Conservation (phyloP, 2,113 vertebrate species). For the Ondatra zibethicus region DNA sequence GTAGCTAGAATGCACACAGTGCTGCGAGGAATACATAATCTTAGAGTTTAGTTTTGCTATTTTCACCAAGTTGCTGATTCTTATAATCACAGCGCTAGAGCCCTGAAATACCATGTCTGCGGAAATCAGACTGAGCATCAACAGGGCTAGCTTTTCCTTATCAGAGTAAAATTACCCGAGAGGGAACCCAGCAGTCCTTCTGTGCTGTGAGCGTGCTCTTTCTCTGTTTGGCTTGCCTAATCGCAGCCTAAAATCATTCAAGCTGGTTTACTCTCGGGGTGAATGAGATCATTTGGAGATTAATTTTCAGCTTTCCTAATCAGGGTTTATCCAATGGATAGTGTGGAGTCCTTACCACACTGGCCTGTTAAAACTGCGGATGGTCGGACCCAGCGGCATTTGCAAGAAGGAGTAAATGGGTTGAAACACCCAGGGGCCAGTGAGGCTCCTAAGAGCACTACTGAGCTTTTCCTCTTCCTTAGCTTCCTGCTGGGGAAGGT, state of each 20-base stretch:
- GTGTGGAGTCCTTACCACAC: background rate
- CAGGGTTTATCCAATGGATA: constrained; percentile 36
- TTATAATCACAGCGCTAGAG: constrained; percentile 43
- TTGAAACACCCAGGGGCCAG: constrained; percentile 1
- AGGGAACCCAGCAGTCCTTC: background rate
- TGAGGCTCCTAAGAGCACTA: background rate
- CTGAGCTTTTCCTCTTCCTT: background rate
- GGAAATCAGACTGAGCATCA: constrained; percentile 47
- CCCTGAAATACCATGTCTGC: constrained; percentile 20
- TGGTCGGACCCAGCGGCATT: background rate
- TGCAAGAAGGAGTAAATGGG: background rate
- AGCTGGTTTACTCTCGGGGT: background rate
- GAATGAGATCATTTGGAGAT: constrained; percentile 20
- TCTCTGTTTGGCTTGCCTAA: constrained; percentile 35
- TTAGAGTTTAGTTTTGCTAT: constrained; percentile 35
- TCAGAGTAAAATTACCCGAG: constrained; percentile 59
- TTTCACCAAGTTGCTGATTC: constrained; percentile 47
- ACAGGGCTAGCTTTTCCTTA: constrained; percentile 34
- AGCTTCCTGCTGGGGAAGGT: constrained; percentile 14
- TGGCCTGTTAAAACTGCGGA: background rate
- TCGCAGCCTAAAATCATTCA: background rate
- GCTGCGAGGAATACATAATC: constrained; percentile 25
- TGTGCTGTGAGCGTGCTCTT: constrained; percentile 20
- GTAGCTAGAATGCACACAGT: background rate
- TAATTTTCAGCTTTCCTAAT: constrained; percentile 35